Evolutionary conservation across 1,140 invertebrate species (phyloP).

Genomic region (Lysiphlebus fabarum): DNA sequence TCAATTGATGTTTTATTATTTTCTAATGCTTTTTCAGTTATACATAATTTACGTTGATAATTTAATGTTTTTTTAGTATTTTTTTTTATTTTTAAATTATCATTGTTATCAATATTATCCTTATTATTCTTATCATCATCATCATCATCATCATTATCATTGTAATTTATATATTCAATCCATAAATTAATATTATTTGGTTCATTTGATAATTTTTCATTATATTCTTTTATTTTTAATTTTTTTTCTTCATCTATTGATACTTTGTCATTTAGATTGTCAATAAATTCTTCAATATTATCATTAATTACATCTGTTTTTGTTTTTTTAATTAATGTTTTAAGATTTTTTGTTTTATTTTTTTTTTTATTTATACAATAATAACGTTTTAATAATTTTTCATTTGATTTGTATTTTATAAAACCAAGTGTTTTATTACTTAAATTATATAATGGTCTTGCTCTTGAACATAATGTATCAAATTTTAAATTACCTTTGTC

Average conservation of each 20-base stretch:
- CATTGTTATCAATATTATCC: constrained; percentile 37
- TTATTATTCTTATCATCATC: constrained; percentile 35
- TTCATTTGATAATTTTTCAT: constrained; percentile 52
- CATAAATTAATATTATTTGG: constrained; percentile 56
- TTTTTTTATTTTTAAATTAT: constrained; percentile 32
- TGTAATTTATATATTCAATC: constrained; percentile 60
- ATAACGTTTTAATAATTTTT: constrained; percentile 43
- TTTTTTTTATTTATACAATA: constrained; percentile 30
- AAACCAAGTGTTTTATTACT: constrained; percentile 37
- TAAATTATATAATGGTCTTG: constrained; percentile 51
- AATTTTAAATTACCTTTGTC: constrained; percentile 50
- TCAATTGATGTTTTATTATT: constrained; percentile 51
- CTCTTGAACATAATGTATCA: constrained; percentile 49
- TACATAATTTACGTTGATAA: constrained; percentile 56
- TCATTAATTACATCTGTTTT: constrained; percentile 27
- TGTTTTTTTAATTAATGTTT: constrained; percentile 34
- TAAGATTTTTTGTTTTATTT: constrained; percentile 34
- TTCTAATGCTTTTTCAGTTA: constrained; percentile 58
- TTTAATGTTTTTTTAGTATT: constrained; percentile 42
- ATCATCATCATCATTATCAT: constrained; percentile 49
- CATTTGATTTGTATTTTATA: constrained; percentile 27
- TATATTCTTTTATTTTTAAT: constrained; percentile 54
- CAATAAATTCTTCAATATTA: constrained; percentile 21
- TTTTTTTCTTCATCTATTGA: constrained; percentile 51
- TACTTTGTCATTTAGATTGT: constrained; percentile 30